phyloP scores from a whole-genome alignment of 2,113 vertebrate genomes.

The Calypte anna region DNA sequence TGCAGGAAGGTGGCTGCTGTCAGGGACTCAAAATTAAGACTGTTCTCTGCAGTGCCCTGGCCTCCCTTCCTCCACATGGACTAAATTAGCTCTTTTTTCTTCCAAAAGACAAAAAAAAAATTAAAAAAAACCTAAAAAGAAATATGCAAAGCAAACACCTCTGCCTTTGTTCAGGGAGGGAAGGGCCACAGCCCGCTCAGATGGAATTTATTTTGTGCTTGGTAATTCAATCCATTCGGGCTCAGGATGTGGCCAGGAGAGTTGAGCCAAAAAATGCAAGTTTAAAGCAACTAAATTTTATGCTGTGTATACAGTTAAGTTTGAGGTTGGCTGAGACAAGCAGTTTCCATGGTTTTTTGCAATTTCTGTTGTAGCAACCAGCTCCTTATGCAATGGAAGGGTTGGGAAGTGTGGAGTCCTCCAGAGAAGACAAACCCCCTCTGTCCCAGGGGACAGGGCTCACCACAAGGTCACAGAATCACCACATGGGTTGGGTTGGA shows the following conservation, averaged over 20 bases:
- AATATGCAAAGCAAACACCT: conserved; percentile 44
- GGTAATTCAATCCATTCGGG: conserved; percentile 73
- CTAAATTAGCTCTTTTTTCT: background rate
- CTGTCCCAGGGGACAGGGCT: background rate
- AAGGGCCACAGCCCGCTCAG: conserved; percentile 52
- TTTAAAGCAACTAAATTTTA: conserved; percentile 68
- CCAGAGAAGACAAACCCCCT: background rate
- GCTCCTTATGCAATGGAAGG: conserved; percentile 22
- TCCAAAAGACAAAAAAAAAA: background rate
- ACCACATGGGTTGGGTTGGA: too few species aligned
- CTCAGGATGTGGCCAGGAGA: conserved; percentile 76
- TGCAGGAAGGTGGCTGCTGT: background rate
- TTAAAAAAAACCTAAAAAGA: background rate
- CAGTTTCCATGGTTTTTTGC: conserved; percentile 63
- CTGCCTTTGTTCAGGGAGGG: conserved; percentile 47
- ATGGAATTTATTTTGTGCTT: conserved; percentile 75
- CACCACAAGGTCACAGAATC: background rate
- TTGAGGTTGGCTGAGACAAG: conserved; percentile 61
- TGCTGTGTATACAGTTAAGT: conserved; percentile 40
- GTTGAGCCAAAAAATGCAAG: conserved; percentile 74
- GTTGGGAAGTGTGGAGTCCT: background rate
- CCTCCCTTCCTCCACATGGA: background rate
- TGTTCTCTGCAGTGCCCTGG: fast-evolving
- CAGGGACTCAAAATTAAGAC: fast-evolving
- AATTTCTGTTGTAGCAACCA: conserved; percentile 74